These are phyloP conservation scores for Eciton burchellii DNA, from an alignment of 1,140 invertebrate genomes.

Conservation along the genomic window DNA sequence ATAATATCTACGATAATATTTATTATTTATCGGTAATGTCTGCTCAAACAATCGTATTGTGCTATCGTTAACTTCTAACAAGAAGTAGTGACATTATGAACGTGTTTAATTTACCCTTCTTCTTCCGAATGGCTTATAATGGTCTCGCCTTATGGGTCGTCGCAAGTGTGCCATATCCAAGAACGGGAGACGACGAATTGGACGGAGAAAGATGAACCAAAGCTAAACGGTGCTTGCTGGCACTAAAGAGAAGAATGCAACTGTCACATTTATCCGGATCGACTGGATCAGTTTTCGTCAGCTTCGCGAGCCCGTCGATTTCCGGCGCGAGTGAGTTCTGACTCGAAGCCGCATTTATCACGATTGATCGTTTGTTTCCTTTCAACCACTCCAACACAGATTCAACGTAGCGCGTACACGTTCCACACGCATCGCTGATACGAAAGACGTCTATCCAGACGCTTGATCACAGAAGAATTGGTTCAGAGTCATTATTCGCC, in stretches of 20 bases:
- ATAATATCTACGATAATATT: too few relatives aligned
- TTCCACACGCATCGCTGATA: conserved; percentile 6
- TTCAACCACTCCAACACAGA: conserved; percentile 34
- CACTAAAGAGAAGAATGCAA: conserved; percentile 12
- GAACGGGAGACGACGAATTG: neutral
- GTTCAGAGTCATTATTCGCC: neutral
- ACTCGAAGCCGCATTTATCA: conserved; percentile 76
- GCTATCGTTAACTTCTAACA: neutral
- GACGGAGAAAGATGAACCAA: conserved; percentile 10
- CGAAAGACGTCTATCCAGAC: neutral
- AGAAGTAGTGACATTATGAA: neutral
- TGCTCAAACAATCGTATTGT: neutral
- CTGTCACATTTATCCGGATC: conserved; percentile 43
- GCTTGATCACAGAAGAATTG: neutral
- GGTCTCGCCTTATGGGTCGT: conserved; percentile 79
- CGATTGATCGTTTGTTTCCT: conserved; percentile 45
- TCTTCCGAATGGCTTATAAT: conserved; percentile 84
- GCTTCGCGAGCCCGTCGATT: conserved; percentile 77
- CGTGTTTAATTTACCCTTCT: conserved; percentile 81
- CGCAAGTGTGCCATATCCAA: conserved; percentile 81
- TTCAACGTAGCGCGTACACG: neutral
- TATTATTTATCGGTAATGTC: neutral
- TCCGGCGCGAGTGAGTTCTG: conserved; percentile 72
- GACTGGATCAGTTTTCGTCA: conserved; percentile 76
- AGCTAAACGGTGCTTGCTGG: conserved; percentile 13